phyloP scores from a whole-genome alignment of 2,888 invertebrate genomes.

The Erebia epiphron region DNA sequence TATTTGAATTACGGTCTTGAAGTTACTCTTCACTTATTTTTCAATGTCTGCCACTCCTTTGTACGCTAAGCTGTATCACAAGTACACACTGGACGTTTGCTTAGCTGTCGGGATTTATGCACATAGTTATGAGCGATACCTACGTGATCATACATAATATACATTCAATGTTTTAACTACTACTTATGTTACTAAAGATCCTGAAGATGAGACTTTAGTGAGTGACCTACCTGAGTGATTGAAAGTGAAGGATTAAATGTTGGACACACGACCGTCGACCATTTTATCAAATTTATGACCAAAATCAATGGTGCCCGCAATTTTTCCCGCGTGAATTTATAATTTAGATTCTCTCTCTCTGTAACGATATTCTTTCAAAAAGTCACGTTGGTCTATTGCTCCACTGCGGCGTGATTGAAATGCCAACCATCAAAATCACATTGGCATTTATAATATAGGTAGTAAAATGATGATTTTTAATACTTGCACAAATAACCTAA shows the following conservation, averaged over 20 bases:
- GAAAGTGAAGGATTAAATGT: neutral
- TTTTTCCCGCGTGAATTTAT: neutral
- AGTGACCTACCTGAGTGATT: neutral
- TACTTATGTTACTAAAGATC: neutral
- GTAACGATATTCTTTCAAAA: too few relatives aligned
- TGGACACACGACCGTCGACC: neutral
- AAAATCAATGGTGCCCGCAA: neutral
- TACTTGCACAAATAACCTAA: neutral
- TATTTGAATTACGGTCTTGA: conserved; percentile 60
- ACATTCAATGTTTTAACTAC: neutral
- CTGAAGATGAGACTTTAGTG: neutral
- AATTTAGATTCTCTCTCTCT: neutral
- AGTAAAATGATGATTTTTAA: neutral
- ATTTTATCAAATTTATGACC: neutral
- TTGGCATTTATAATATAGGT: too few relatives aligned
- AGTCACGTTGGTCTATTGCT: too few relatives aligned
- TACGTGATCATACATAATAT: conserved; percentile 27
- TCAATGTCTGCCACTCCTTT: conserved; percentile 62
- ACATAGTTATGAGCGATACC: conserved; percentile 46
- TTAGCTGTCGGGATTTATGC: conserved; percentile 48
- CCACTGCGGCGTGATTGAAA: too few relatives aligned
- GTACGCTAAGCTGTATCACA: conserved; percentile 48
- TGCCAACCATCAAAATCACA: too few relatives aligned
- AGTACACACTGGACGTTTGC: conserved; percentile 46
- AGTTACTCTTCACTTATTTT: conserved; percentile 62